Conservation (phyloP, 2,888 invertebrate genomes). For the Acleris sparsana region DNA sequence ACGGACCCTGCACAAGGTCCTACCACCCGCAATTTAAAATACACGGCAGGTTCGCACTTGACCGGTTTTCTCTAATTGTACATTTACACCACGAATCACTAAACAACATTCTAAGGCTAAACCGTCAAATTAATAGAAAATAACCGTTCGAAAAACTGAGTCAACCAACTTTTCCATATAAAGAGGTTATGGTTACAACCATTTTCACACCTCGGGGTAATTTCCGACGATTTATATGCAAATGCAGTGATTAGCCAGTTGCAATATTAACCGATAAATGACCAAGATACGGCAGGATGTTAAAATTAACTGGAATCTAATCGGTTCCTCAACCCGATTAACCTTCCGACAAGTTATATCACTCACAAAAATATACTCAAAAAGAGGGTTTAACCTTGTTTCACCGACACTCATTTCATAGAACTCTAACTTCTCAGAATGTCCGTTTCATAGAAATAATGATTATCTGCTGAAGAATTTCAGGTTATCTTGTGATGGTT, state of each 20-base stretch:
- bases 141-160: slow-evolving; percentile 25
- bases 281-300: slow-evolving; percentile 22
- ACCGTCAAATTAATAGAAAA: slow-evolving; percentile 4
- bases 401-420: too few relatives aligned
- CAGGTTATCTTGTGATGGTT: too few relatives aligned
- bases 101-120: slow-evolving; percentile 18
- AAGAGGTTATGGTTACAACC: slow-evolving; percentile 28
- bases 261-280: slow-evolving; percentile 25
- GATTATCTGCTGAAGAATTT: too few relatives aligned
- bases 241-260: slow-evolving; percentile 24
- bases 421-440: too few relatives aligned
- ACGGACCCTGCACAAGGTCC: too few relatives aligned
- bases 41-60: neutral
- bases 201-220: slow-evolving; percentile 35
- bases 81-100: neutral
- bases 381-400: too few relatives aligned
- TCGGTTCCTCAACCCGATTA: neutral
- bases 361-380: too few relatives aligned
- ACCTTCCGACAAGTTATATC: neutral
- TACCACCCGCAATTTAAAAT: too few relatives aligned
- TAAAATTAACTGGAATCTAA: slow-evolving; percentile 17
- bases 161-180: slow-evolving; percentile 28
- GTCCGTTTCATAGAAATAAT: too few relatives aligned
- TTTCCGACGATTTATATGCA: slow-evolving; percentile 34
- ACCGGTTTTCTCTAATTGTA: neutral